Evolutionary conservation across 2,888 invertebrate species (phyloP), one percentile per base, ranked within the genome.

Genomic region (Ecdyonurus torrentis): DNA sequence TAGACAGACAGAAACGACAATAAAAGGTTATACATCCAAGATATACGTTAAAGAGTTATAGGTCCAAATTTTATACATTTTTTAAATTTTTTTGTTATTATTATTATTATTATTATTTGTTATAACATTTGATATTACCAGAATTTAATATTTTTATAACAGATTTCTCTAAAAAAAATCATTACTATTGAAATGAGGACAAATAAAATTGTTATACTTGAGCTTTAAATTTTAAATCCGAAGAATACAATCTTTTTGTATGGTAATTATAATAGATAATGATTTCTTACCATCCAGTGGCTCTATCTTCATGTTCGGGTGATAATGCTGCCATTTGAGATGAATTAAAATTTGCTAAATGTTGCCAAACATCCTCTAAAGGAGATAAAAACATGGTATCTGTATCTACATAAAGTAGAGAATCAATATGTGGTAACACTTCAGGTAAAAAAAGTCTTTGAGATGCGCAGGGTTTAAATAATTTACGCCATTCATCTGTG

Each of bases 391-490:
- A 94, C 65, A 96, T 72, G 1, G 91, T 87, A 70, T 97, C 97
- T 0, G 92, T 94, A 70, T 97, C 96, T 61, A 96, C 86, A 73
- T 97, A 97, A 58, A 97, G 78, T 70, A 96, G 78, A 0, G 92
- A 83, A 74, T 95, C 94, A 52, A 90, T 82, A 66, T 90, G 82
- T 23, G 81, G 79, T 66, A 94, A 74, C 58, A 95, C 74, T 64
- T 83, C 83, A 93, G 92, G 76, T 60, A 83, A 80, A 75, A 97
- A 97, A 20, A 97, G 77, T 71, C 96, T 79, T 73, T 96, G 95
- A 7, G 94, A 87, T 62, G 96, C 94, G 79, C 97, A 97, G 5
- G 91, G 91, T 72, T 93, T 93, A 70, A 96, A 97, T 25, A 97
- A 76, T 71, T 84, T 86, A 71, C 84, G 83, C 96, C 96, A 97